Evolutionary conservation across 2,888 invertebrate species (phyloP).

Genomic region (Didymodactylos carnosus): DNA sequence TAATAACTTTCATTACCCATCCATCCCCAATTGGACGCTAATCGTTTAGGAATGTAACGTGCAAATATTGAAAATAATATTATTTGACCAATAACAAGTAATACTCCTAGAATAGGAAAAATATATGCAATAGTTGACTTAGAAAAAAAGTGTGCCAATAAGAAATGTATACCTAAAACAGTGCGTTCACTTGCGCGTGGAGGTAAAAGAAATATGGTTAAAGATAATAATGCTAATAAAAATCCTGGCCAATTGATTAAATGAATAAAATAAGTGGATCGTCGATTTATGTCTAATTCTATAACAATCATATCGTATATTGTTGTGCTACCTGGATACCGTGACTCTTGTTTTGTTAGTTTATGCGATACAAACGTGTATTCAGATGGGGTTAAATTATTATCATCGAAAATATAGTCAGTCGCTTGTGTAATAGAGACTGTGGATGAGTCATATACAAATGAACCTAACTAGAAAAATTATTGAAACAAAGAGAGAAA

Average conservation of each 20-base stretch:
- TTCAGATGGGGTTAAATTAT: not conserved
- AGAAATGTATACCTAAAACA: not conserved
- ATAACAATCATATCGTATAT: not conserved
- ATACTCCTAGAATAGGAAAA: not conserved
- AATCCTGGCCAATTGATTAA: not conserved
- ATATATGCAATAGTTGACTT: too few relatives aligned
- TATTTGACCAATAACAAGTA: not conserved
- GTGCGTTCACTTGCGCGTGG: not conserved
- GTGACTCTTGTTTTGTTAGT: not conserved
- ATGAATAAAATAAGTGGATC: not conserved
- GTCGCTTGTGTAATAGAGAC: not conserved
- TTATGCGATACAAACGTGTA: not conserved
- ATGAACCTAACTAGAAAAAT: not conserved
- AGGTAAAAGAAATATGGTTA: not conserved
- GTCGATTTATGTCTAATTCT: not conserved
- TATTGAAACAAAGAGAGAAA: too few relatives aligned
- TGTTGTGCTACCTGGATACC: not conserved
- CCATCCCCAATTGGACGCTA: not conserved
- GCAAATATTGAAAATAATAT: not conserved
- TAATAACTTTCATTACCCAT: too few relatives aligned
- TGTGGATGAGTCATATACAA: not conserved
- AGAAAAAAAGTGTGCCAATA: too few relatives aligned
- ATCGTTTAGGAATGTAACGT: not conserved
- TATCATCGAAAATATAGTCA: not conserved
- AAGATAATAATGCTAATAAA: not conserved